These are phyloP conservation scores for Limosa lapponica DNA, from an alignment of 2,797 vertebrate species.

Conservation along the genomic window DNA sequence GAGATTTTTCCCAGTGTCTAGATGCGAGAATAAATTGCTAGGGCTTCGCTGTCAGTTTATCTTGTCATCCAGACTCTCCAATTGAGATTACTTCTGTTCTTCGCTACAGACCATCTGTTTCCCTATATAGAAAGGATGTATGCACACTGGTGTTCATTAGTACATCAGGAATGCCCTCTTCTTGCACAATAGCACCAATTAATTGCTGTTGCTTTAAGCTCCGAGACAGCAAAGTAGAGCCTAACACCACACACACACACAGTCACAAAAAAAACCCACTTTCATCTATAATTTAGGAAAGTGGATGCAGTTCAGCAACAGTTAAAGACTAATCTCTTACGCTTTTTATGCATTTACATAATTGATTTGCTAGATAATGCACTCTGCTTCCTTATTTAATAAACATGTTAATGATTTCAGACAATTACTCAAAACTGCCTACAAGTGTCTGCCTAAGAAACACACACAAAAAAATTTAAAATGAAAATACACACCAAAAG, in stretches of 20 bases:
- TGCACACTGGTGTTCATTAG: slow-evolving; percentile 48
- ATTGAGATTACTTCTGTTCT: slow-evolving; percentile 54
- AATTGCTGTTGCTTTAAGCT: slow-evolving; percentile 44
- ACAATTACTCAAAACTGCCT: slow-evolving; percentile 80
- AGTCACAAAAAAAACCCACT: neutral
- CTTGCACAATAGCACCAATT: slow-evolving; percentile 29
- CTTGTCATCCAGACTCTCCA: slow-evolving; percentile 60
- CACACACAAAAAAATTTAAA: slow-evolving; percentile 72
- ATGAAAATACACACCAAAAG: slow-evolving; percentile 80
- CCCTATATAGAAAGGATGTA: slow-evolving; percentile 14
- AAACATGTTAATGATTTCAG: slow-evolving; percentile 85
- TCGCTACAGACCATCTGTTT: slow-evolving; percentile 64
- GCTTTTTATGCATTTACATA: slow-evolving; percentile 82
- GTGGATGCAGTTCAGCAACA: slow-evolving; percentile 73
- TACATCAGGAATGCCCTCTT: slow-evolving; percentile 39
- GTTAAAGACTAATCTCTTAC: slow-evolving; percentile 78
- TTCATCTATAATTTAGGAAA: slow-evolving; percentile 76
- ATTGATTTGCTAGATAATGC: slow-evolving; percentile 84
- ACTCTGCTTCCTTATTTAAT: slow-evolving; percentile 83
- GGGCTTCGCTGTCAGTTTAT: slow-evolving; percentile 44
- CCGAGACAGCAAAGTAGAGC: neutral
- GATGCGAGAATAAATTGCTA: slow-evolving; percentile 43
- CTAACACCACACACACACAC: neutral
- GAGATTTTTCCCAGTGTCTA: slow-evolving; percentile 7
- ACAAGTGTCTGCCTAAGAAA: slow-evolving; percentile 79